Evolutionary conservation across 2,888 invertebrate genomes (phyloP).

Genomic region (Spicauda simplicius): DNA sequence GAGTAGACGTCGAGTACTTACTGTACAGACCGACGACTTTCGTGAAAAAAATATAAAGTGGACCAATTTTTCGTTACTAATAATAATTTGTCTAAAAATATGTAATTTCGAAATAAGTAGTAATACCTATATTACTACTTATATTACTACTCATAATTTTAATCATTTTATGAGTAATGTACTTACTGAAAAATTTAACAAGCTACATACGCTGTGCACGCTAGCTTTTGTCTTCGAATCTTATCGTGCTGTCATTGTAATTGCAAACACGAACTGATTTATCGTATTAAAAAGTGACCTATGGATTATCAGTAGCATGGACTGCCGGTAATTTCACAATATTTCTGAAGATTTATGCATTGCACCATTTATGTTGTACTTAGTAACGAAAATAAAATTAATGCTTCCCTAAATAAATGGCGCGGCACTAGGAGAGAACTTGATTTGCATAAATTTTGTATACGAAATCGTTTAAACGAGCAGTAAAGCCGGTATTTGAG

Average conservation of each 20-base stretch:
- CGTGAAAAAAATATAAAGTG: too few relatives aligned
- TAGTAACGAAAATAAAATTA: slow-evolving; percentile 20
- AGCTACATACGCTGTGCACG: neutral
- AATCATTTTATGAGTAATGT: too few relatives aligned
- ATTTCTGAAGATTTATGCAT: slow-evolving; percentile 25
- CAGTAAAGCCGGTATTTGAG: neutral
- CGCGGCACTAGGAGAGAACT: neutral
- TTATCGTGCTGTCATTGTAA: neutral
- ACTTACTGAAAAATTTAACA: neutral
- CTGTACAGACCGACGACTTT: too few relatives aligned
- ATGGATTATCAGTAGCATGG: slow-evolving; percentile 19
- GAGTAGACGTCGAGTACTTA: too few relatives aligned
- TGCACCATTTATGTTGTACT: slow-evolving; percentile 7
- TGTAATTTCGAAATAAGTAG: neutral
- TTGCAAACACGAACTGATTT: neutral
- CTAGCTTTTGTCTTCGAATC: neutral
- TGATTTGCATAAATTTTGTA: slow-evolving; percentile 10
- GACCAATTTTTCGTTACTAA: neutral
- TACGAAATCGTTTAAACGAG: neutral
- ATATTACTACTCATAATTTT: too few relatives aligned
- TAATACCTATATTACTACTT: too few relatives aligned
- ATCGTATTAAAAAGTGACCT: slow-evolving; percentile 9
- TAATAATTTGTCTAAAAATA: neutral
- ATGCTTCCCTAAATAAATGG: slow-evolving; percentile 22
- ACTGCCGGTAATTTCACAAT: slow-evolving; percentile 28